Base-by-base conservation (phyloP, 2,888 invertebrate species). In the Drosophila paramelanica region DNA sequence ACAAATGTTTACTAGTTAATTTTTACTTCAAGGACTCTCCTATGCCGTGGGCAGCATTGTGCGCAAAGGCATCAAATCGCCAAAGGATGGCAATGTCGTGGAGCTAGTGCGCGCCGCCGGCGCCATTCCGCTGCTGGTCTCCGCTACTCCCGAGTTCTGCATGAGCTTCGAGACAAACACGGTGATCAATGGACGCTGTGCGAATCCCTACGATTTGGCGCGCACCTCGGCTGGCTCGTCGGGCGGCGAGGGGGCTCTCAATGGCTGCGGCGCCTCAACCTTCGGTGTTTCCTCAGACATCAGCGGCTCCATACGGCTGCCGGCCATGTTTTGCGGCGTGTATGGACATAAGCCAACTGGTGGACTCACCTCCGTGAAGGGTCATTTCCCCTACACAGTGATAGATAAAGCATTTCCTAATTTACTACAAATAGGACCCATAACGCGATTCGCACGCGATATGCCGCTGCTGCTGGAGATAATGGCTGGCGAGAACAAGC, bases 141-240 rank as follows among this genome's bases (percentile, higher is more conserved):
- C 97, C 17, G 97, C 97, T 90, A 96, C 96, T 7, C 97, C 98
- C 0, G 98, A 98, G 90, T 94, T 97, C 67, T 98, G 98, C 88
- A 93, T 98, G 91, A 97, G 97, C 91, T 97, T 96, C 95, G 98
- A 98, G 92, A 96, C 96, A 1, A 94, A 94, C 56, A 98, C 97
- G 90, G 94, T 95, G 51, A 93, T 97, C 0, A 94, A 95, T 43
- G 98, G 98, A 0, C 93, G 94, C 47, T 96, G 97, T 0, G 94
- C 93, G 76, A 98, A 98, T 93, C 98, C 98, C 0, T 97, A 98
- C 90, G 95, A 97, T 88, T 93, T 95, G 6, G 93, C 93, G 0
- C 94, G 95, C 77, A 96, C 94, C 0, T 93, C 96, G 0, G 98
- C 97, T 0, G 98, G 98, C 0, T 98, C 98, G n/a, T 97, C 97